These are phyloP conservation scores for Paramormyrops hopkinsi DNA, from an alignment of 2,797 vertebrate genomes.

Conservation along the genomic window DNA sequence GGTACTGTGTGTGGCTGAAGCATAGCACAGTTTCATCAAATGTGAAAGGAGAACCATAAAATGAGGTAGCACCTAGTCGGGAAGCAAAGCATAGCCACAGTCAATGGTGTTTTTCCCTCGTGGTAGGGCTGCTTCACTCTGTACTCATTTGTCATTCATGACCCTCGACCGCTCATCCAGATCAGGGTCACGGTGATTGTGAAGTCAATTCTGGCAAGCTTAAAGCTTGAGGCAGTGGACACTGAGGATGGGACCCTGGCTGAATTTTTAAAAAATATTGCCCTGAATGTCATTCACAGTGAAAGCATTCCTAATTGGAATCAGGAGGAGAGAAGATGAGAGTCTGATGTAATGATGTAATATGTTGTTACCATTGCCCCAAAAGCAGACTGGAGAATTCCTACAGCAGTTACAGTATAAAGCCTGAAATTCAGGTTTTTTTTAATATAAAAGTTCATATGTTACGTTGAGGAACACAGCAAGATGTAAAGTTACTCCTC, in stretches of 20 bases:
- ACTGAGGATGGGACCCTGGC: neutral
- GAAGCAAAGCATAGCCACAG: neutral
- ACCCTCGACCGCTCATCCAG: neutral
- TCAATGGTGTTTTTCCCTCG: neutral
- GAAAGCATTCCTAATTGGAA: constrained; percentile 21
- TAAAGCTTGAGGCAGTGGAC: neutral
- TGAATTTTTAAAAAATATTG: neutral
- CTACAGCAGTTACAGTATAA: neutral
- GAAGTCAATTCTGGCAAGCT: neutral
- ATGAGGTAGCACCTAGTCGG: neutral
- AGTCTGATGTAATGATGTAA: constrained; percentile 32
- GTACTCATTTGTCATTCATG: neutral
- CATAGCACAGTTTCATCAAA: neutral
- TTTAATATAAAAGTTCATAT: neutral
- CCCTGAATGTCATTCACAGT: neutral
- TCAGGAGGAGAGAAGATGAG: constrained; percentile 45
- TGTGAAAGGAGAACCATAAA: neutral
- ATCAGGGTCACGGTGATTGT: neutral
- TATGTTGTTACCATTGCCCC: neutral
- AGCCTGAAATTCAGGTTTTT: neutral
- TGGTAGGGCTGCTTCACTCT: neutral
- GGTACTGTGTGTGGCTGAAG: neutral
- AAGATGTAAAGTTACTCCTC: neutral
- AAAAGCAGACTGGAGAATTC: constrained; percentile 6
- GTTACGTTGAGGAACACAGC: neutral